Base-by-base conservation (phyloP, 2,113 vertebrate genomes). In the Xiphophorus couchianus region DNA sequence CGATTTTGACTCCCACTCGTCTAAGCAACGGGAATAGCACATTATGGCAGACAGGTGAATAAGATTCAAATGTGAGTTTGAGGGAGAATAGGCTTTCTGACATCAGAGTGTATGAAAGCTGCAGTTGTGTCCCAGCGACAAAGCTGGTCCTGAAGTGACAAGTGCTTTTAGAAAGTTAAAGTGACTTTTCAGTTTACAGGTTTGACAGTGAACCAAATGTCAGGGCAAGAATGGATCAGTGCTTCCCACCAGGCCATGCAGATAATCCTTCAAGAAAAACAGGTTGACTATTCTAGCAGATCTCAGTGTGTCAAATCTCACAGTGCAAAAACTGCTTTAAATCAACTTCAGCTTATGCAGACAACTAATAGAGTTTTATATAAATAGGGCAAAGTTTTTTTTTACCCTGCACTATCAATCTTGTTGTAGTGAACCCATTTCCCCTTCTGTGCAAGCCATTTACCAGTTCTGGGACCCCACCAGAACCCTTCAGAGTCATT, bases 111-210 rank as follows among this genome's bases (percentile, higher is more conserved):
- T 77, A 84, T 86, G 77, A 84, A 85, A 71, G 75, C 58, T 83
- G 35, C 61, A 73, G 80, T 76, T 69, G 51, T 86, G 77, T 81
- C 85, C 80, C 33, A 69, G 80, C 66, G 86, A 85, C 74, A 76
- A 78, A 70, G 73, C 74, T 76, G 15, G 78, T 78, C 81, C 83
- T 81, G 68, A 80, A 78, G 84, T 89, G 89, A 91, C 87, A 80
- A 88, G 87, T 68, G 84, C 76, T 76, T 30, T 77, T 42, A 42
- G 66, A 83, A 87, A 93, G 77, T 80, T 81, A 78, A 89, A 90
- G 85, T 94, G 92, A 92, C 90, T 90, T 93, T 93, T 93, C 74
- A 83, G 86, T 87, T 86, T 82, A 70, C 83, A 51, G 68, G 68
- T 88, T 90, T 91, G 90, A 90, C 62, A 62, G 48, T 83, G 79